phyloP scores from a whole-genome alignment of 2,797 vertebrate species.

The Chromis chromis region DNA sequence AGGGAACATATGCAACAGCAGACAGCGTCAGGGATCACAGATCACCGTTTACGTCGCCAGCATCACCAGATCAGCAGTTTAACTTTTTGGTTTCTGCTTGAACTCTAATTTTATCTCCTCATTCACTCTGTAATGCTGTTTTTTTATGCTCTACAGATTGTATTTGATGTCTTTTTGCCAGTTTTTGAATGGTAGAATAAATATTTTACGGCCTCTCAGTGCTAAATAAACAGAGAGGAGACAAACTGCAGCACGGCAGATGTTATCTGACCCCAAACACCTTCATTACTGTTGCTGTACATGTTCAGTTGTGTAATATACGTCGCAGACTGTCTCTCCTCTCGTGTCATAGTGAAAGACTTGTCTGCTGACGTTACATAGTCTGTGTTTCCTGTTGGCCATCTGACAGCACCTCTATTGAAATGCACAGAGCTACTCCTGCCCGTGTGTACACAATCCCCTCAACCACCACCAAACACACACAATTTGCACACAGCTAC shows the following conservation, averaged over 20 bases:
- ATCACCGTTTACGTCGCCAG: slow-evolving; percentile 27
- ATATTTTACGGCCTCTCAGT: neutral
- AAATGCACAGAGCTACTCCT: slow-evolving; percentile 64
- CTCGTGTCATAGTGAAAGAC: slow-evolving; percentile 62
- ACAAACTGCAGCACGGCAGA: slow-evolving; percentile 25
- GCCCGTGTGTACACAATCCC: slow-evolving; percentile 77
- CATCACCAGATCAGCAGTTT: slow-evolving; percentile 1
- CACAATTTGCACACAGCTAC: slow-evolving; percentile 40
- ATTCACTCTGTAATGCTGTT: no score
- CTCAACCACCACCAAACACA: slow-evolving; percentile 32
- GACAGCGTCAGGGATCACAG: slow-evolving; percentile 1
- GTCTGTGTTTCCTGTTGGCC: slow-evolving; percentile 72
- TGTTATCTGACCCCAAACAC: slow-evolving; percentile 44
- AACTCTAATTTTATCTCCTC: no score
- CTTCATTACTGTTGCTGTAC: slow-evolving; percentile 12
- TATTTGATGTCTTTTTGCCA: neutral
- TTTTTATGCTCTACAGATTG: neutral
- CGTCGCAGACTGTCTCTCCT: slow-evolving; percentile 27
- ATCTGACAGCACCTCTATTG: slow-evolving; percentile 85
- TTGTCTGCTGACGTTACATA: slow-evolving; percentile 66
- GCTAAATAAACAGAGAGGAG: slow-evolving; percentile 33
- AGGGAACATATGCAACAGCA: slow-evolving; percentile 1
- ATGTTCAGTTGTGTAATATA: slow-evolving; percentile 32
- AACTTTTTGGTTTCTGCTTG: neutral
- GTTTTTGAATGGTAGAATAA: neutral